Evolutionary conservation across 2,888 invertebrate genomes (phyloP), one percentile per base, ranked within the genome.

Genomic region (Napeogenes sylphis): DNA sequence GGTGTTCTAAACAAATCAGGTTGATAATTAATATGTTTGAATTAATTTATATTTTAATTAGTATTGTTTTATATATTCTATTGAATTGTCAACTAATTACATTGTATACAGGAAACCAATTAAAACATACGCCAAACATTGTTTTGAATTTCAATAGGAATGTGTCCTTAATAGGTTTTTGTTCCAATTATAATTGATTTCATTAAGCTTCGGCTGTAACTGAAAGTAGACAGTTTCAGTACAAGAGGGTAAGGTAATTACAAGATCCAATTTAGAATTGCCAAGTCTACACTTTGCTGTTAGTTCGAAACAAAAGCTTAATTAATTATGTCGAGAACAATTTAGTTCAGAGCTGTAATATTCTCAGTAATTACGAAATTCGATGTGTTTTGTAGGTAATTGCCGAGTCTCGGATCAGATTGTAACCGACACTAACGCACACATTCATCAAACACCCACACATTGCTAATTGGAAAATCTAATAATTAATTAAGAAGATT

Each of bases 251-350:
- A 87, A 84, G 89, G 89, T 90, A 90, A 90, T 90, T 90, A 90
- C 90, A 88, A 89, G 90, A 90, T 89, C 90, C 90, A 90, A 90
- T 90, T 90, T 90, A 88, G 90, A 89, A 89, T 90, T 90, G 90
- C 90, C 90, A 89, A 89, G 88, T 90, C 88, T 90, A 90, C 90
- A 90, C 89, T 89, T 89, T 88, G 89, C 90, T 88, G 90, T 87
- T 90, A 90, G 90, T 90, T 90, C 88, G 89, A 90, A 90, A 90
- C 90, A 90, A 90, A 89, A 90, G 89, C 90, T 90, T 90, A 90
- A 90, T 90, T 90, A 90, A 90, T 90, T 90, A 90, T 89, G 89
- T 88, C 88, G 87, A 87, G 88, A 90, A 90, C 90, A 90, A 90
- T 90, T 90, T 90, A 90, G 88, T 86, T 88, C 86, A 85, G 82